Evolutionary conservation across 1,140 invertebrate genomes (phyloP), one percentile per base, ranked within the genome.

Genomic region (Neelides sp.): DNA sequence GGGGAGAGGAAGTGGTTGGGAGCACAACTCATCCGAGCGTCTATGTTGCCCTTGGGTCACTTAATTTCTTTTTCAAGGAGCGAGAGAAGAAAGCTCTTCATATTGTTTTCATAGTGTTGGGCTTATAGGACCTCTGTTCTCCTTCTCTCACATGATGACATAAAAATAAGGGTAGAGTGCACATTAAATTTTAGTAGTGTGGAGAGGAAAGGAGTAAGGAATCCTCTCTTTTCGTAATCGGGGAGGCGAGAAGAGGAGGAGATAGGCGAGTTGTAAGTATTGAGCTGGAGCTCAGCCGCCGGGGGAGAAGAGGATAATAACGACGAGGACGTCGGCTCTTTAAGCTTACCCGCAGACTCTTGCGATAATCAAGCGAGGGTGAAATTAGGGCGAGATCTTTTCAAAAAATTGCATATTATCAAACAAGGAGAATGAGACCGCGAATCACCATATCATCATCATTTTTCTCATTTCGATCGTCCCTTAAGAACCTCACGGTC

Each of bases 361-460:
- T 26, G 32, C 30, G 48, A 42, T 50, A 50, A 50, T 50, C 48
- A 50, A 50, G 32, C 17, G 28, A 30, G 32, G 42, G 51, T 41
- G 23, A 53, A 53, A 53, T 48, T 53, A 48, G 44, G 39, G 13
- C 32, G 28, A 40, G 46, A 10, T 15, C 30, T n/a, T n/a, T n/a
- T 10, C 8, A 15, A 34, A 53, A 53, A 53, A 53, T 53, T 53
- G 51, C 51, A 53, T 53, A 53, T 53, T 53, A 53, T 42, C 37
- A 48, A 47, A 30, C 44, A 42, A 7, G 37, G 15, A 28, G 44
- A 52, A 47, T 47, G 39, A 39, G 26, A 44, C 42, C 42, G 45
- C 49, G 32, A 24, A 52, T 52, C 42, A 45, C 30, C 41, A 20
- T 44, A 37, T 51, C 43, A 51, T 51, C 41, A 51, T 44, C 49